Conservation (phyloP, 2,113 vertebrate genomes). For the Raja brachyura region DNA sequence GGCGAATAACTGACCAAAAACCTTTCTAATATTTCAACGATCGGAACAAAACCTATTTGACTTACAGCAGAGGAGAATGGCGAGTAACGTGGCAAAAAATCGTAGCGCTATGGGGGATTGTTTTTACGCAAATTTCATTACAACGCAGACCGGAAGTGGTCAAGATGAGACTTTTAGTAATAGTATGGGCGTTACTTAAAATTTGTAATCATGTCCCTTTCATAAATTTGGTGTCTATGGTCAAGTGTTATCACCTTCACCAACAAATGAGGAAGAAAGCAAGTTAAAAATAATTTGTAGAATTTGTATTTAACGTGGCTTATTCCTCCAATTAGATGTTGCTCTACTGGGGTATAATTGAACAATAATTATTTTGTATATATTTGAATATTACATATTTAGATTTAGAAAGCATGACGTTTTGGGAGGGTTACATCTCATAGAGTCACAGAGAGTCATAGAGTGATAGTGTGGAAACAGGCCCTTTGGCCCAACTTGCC, state of each 20-base stretch:
- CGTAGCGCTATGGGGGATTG: too few species aligned
- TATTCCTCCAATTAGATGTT: background rate
- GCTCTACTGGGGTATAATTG: background rate
- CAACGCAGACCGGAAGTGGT: too few species aligned
- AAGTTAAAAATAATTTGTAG: background rate
- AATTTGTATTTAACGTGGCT: background rate
- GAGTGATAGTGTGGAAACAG: too few species aligned
- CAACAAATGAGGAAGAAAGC: background rate
- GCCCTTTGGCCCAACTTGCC: too few species aligned
- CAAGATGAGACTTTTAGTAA: too few species aligned
- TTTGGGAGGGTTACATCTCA: background rate
- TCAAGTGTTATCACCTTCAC: background rate
- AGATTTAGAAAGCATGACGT: background rate
- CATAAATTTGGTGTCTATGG: background rate
- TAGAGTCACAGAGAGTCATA: too few species aligned
- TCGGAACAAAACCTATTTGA: too few species aligned
- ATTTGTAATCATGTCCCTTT: background rate
- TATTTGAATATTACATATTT: background rate
- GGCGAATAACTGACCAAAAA: too few species aligned
- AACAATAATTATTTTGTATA: background rate
- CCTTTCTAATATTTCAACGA: too few species aligned
- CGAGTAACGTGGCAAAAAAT: too few species aligned
- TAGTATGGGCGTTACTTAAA: background rate
- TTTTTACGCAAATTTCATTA: too few species aligned
- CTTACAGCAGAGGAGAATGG: too few species aligned